Base-by-base conservation (phyloP, 2,888 invertebrate genomes). In the Carcina quercana region DNA sequence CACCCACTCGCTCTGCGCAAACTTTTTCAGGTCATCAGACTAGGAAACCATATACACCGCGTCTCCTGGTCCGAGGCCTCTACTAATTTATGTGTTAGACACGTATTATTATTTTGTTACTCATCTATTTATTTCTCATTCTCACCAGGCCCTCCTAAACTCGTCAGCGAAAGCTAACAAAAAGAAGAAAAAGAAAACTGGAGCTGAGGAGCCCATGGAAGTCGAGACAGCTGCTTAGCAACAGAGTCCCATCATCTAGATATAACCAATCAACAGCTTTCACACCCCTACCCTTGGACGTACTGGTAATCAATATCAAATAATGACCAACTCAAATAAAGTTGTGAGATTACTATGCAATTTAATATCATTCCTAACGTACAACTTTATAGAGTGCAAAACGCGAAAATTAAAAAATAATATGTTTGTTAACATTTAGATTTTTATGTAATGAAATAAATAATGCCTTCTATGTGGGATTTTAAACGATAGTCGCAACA, bases 161-260 rank as follows among this genome's bases (percentile, higher is more conserved):
- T 89, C 91, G 39, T 91, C 92, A 10, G 91, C 93, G 40, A 95
- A 94, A 73, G 86, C 93, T 13, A 93, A 91, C 52, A 96, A 95
- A 82, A 95, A 95, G 89, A 95, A 94, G 88, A 94, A 94, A 91
- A 93, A 93, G 89, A 90, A 91, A 43, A 88, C 89, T 46, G 88
- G 88, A 42, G 79, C 85, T 31, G 78, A 85, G 45, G 85, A 86
- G 45, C 71, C 86, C n/a, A 85, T 87, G 83, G 87, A 87, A 66
- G 86, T 86, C 13, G 87, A 87, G 59, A 86, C 85, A 37, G 86
- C 72, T 66, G 82, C 83, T 57, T 82, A 80, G 64, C 69, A 59
- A 50, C 37, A 6, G 42, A 30, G 43, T 28, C 27, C 32, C 15
- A 35, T 35, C 37, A 45, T 39, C 38, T 40, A 43, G 39, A 38